Percentiles rank a stretch among this genome's conserved stretches.
Evolutionary conservation across 2,797 vertebrate species (phyloP).

Genomic region (Crax fasciolata): DNA sequence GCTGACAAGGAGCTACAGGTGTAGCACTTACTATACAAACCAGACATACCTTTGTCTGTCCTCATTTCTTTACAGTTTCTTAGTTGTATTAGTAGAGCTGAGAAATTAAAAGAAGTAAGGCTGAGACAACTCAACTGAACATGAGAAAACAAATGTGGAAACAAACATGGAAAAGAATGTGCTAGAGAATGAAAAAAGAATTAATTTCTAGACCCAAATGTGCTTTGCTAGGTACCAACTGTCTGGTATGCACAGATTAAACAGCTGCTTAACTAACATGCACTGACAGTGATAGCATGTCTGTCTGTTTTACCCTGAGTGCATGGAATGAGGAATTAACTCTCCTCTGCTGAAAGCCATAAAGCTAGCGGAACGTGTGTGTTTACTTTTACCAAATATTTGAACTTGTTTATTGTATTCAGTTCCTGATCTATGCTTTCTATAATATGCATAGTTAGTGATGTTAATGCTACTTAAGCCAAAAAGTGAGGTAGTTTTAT

Average conservation of each 20-base stretch:
- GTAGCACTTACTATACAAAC: background rate
- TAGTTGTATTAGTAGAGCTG: background rate
- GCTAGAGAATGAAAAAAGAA: conserved; percentile 50
- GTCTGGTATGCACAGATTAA: conserved; percentile 64
- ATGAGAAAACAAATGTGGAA: conserved; percentile 62
- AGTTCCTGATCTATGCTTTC: background rate
- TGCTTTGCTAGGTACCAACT: conserved; percentile 69
- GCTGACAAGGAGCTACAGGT: background rate
- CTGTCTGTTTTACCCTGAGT: conserved; percentile 28
- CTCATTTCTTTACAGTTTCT: background rate
- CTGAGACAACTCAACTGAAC: conserved; percentile 27
- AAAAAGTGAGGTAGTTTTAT: background rate
- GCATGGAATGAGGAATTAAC: conserved; percentile 40
- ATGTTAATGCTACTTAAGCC: background rate
- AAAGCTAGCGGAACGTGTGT: background rate
- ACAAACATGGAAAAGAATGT: conserved; percentile 45
- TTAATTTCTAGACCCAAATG: conserved; percentile 41
- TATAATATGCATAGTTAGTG: background rate
- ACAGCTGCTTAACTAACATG: conserved; percentile 23
- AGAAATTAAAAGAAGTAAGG: background rate
- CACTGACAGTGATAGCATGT: conserved; percentile 18
- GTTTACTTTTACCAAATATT: conserved; percentile 8
- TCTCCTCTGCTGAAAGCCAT: conserved; percentile 13
- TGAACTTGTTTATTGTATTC: background rate
- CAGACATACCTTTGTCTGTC: background rate